Conservation (phyloP, 2,113 vertebrate species). For the Melanerpes formicivorus region DNA sequence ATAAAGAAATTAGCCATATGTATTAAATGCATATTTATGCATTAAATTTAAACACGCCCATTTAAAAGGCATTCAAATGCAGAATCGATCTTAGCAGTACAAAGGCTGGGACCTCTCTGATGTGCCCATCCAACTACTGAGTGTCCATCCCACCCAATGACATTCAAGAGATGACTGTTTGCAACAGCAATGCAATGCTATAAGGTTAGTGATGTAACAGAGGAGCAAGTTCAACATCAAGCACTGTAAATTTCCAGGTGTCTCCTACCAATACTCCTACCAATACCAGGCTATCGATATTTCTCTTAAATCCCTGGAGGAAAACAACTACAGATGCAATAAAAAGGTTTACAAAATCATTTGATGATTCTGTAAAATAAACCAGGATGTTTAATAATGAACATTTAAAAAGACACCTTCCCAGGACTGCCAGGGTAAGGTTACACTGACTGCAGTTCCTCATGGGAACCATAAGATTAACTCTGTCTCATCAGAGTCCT, state of each 20-base stretch:
- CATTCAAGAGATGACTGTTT: background rate
- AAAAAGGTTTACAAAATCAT: background rate
- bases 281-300: accelerated
- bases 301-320: background rate
- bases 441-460: background rate
- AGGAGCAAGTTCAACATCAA: background rate
- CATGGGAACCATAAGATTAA: background rate
- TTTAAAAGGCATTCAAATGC: background rate
- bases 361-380: background rate
- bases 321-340: background rate
- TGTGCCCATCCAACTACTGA: background rate
- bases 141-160: background rate
- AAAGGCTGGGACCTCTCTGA: background rate
- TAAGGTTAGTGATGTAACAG: background rate
- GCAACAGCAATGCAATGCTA: background rate
- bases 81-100: background rate
- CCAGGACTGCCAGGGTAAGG: background rate
- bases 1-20: background rate
- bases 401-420: accelerated
- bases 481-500: background rate
- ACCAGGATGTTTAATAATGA: background rate
- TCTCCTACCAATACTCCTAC: background rate
- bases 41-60: background rate
- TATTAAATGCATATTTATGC: background rate
- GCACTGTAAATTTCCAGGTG: background rate